Evolutionary conservation across 1,140 invertebrate genomes (phyloP).

Genomic region (Augochlora pura): DNA sequence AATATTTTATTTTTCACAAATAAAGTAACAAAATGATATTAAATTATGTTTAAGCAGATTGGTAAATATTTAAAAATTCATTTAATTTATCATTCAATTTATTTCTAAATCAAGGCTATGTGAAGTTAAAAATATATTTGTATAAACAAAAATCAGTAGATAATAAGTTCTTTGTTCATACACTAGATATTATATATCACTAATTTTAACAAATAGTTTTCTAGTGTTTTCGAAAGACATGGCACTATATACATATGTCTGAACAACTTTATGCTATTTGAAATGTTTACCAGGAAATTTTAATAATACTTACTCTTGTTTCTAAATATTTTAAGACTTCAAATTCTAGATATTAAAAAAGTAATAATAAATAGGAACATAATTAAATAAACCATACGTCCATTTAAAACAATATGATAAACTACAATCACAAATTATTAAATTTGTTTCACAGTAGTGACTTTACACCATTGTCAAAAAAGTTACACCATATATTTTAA

Average conservation of each 20-base stretch:
- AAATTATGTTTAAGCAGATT: conserved; percentile 38
- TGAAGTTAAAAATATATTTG: conserved; percentile 13
- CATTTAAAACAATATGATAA: conserved; percentile 39
- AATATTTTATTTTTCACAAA: conserved; percentile 48
- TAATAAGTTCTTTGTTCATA: conserved; percentile 27
- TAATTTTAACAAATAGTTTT: conserved; percentile 31
- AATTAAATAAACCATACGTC: conserved; percentile 49
- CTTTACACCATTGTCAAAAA: conserved; percentile 28
- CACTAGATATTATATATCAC: conserved; percentile 28
- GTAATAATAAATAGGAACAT: conserved; percentile 54
- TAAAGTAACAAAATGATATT: conserved; percentile 41
- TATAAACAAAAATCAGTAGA: conserved; percentile 21
- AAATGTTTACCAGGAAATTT: conserved; percentile 25
- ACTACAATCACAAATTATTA: conserved; percentile 26
- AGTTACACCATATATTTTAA: conserved; percentile 21
- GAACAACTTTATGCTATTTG: conserved; percentile 32
- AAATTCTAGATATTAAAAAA: conserved; percentile 26
- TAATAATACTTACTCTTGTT: conserved; percentile 3
- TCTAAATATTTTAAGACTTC: conserved; percentile 29
- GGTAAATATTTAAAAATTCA: conserved; percentile 35
- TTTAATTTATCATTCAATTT: no score
- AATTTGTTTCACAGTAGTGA: conserved; percentile 39
- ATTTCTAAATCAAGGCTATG: conserved; percentile 20
- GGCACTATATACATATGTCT: conserved; percentile 55
- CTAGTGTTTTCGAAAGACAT: conserved; percentile 49